These are phyloP conservation scores for Promerops cafer DNA, from an alignment of 2,113 vertebrate species.

Conservation along the genomic window DNA sequence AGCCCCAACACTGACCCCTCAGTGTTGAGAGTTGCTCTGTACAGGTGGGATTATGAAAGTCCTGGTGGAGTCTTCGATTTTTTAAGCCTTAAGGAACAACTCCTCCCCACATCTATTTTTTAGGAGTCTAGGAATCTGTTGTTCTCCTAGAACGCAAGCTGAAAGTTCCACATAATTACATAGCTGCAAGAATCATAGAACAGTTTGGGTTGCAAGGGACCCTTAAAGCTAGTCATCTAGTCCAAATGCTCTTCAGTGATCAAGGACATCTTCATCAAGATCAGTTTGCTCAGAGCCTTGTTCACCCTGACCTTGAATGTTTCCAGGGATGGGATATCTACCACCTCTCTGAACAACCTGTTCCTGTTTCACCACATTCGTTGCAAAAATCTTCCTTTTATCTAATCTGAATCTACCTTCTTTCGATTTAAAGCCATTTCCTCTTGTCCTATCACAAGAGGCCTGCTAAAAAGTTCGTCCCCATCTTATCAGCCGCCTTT, in stretches of 20 bases:
- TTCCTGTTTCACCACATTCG: background rate
- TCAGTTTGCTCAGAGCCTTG: background rate
- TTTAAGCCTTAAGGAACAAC: background rate
- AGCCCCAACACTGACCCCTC: background rate
- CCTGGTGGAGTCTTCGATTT: background rate
- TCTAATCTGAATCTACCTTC: background rate
- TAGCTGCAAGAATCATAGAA: background rate
- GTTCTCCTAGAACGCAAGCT: background rate
- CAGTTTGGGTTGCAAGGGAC: background rate
- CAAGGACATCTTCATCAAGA: background rate
- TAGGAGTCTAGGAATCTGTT: background rate
- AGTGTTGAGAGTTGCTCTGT: background rate
- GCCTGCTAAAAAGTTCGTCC: background rate
- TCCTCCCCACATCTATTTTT: background rate
- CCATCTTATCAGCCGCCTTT: background rate
- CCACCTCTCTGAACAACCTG: background rate
- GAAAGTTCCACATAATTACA: background rate
- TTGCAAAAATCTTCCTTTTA: background rate
- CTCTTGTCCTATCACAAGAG: background rate
- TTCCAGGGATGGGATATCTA: background rate
- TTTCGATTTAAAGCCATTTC: background rate
- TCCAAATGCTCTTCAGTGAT: background rate
- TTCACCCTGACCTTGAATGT: background rate
- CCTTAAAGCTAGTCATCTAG: background rate
- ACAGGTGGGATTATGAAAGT: background rate